Conservation (phyloP, 2,888 invertebrate genomes). For the Lepidochrysops patricia region DNA sequence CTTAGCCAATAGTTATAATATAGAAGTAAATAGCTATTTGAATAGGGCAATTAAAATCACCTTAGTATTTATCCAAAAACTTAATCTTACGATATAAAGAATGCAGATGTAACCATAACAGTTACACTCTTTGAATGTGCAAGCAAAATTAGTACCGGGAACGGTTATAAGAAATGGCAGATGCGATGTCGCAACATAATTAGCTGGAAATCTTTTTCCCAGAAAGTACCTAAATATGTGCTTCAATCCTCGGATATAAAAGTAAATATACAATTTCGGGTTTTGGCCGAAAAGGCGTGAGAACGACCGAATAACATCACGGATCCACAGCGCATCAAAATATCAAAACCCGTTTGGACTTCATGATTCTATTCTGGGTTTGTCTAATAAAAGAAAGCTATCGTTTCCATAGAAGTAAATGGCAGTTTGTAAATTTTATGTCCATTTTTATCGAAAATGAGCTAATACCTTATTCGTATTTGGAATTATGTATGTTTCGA, state of each 20-base stretch:
- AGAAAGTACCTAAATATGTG: conserved; percentile 1
- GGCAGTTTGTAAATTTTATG: conserved; percentile 11
- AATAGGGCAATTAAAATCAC: neutral
- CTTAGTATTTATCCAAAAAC: neutral
- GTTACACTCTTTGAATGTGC: neutral
- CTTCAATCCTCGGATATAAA: conserved; percentile 9
- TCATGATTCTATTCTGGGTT: conserved; percentile 8
- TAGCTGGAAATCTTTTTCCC: conserved; percentile 21
- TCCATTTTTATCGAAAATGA: neutral
- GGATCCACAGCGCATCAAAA: conserved; percentile 53
- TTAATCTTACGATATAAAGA: neutral
- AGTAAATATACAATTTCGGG: conserved; percentile 10
- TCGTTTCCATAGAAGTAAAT: conserved; percentile 1
- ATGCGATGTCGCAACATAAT: neutral
- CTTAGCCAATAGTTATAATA: too few relatives aligned
- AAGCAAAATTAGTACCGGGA: neutral
- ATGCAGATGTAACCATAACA: neutral
- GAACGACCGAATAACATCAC: conserved; percentile 46
- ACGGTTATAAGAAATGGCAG: neutral
- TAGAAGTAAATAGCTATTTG: too few relatives aligned
- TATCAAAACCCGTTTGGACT: conserved; percentile 16
- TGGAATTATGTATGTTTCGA: neutral
- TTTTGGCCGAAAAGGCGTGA: conserved; percentile 35
- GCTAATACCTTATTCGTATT: neutral
- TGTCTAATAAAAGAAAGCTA: conserved; percentile 14